Percentiles rank a stretch among this genome's conserved stretches.
These are phyloP conservation scores for Agelas oroides DNA, from an alignment of 37 sponge, comb jelly and placozoan species.

Conservation along the genomic window DNA sequence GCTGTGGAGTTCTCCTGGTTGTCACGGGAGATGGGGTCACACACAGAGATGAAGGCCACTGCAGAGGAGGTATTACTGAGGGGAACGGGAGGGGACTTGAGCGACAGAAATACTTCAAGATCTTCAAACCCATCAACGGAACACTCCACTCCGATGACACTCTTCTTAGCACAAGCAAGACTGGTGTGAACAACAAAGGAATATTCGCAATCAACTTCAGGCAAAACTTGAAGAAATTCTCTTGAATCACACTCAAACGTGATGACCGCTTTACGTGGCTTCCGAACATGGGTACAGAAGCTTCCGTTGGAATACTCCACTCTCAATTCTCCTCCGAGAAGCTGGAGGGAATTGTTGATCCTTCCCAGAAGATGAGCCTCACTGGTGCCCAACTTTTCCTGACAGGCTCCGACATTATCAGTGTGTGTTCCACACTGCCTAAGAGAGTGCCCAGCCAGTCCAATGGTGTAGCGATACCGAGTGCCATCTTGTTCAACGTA, in stretches of 20 bases:
- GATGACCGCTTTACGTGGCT: constrained; percentile 16
- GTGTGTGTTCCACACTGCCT: not conserved
- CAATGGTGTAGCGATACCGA: constrained; percentile 44
- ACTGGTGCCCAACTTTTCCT: constrained; percentile 1
- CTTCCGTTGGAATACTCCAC: constrained; percentile 38
- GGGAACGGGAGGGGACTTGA: not conserved
- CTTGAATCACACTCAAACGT: constrained; percentile 49
- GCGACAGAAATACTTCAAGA: constrained; percentile 11
- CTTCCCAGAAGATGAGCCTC: constrained; percentile 20
- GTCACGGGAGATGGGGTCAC: constrained; percentile 28
- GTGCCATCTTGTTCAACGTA: constrained; percentile 8
- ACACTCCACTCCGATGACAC: constrained; percentile 40
- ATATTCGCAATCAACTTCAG: constrained; percentile 64
- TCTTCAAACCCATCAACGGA: constrained; percentile 18
- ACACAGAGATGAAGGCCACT: constrained; percentile 45
- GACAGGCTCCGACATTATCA: constrained; percentile 41
- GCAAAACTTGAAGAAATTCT: constrained; percentile 35
- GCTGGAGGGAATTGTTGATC: constrained; percentile 10
- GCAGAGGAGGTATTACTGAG: not conserved
- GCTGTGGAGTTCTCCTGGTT: constrained; percentile 22
- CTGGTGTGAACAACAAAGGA: constrained; percentile 58
- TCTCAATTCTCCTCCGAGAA: constrained; percentile 14
- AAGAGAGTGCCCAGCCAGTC: constrained; percentile 26
- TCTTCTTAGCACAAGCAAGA: constrained; percentile 3
- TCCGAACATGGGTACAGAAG: constrained; percentile 26